These are phyloP conservation scores for Peromyscus californicus DNA, from an alignment of 2,113 vertebrate genomes.

Conservation along the genomic window DNA sequence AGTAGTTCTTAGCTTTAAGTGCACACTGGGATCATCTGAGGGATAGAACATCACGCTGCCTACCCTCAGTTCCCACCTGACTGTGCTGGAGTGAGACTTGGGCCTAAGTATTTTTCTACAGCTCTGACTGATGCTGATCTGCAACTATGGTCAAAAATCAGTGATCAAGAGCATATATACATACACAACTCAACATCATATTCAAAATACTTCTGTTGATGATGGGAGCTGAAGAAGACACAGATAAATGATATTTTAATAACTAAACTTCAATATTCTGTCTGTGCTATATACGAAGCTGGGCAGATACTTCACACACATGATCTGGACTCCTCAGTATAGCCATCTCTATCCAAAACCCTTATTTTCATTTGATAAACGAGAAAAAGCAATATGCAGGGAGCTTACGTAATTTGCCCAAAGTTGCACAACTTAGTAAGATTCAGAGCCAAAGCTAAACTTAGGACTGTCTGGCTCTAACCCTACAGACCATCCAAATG, in stretches of 20 bases:
- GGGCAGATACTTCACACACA: background rate
- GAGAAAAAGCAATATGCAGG: conserved; percentile 41
- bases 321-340: background rate
- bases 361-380: conserved; percentile 36
- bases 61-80: background rate
- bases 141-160: background rate
- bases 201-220: conserved; percentile 36
- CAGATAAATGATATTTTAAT: background rate
- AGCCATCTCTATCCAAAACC: background rate
- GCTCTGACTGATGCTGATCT: background rate
- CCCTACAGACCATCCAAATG: background rate
- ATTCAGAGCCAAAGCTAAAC: conserved; percentile 57
- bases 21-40: background rate
- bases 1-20: background rate
- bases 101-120: background rate
- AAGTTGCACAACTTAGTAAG: conserved; percentile 11
- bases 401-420: conserved; percentile 28
- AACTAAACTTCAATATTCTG: background rate
- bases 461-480: conserved; percentile 30
- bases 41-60: background rate
- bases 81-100: background rate
- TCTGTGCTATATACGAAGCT: background rate
- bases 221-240: background rate
- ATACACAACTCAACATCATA: background rate
- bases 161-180: background rate